Percentiles rank a stretch among this genome's conserved stretches.
Evolutionary conservation across 2,888 invertebrate genomes (phyloP).

Genomic region (Halictus quadricinctus): DNA sequence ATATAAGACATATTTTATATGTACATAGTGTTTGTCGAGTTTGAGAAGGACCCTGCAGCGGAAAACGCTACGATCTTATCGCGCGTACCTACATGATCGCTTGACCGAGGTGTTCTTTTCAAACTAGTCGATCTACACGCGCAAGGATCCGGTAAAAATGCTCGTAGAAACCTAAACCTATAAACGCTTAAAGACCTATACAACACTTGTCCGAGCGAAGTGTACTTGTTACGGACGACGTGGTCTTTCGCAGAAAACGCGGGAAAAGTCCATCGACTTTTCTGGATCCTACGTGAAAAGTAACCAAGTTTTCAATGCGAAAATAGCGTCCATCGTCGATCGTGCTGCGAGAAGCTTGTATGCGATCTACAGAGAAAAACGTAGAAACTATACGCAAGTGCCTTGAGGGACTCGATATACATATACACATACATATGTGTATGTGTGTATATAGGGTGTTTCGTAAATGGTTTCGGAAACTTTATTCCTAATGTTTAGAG

Average conservation of each 20-base stretch:
- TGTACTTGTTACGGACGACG: not conserved
- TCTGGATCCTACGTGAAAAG: conserved; percentile 11
- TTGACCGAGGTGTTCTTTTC: not conserved
- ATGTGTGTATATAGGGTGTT: not conserved
- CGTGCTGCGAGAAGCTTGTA: conserved; percentile 17
- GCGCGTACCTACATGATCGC: not conserved
- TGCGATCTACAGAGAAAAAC: conserved; percentile 26
- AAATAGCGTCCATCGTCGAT: not conserved
- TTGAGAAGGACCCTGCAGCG: conserved; percentile 3
- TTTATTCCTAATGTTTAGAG: too few relatives aligned
- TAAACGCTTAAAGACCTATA: not conserved
- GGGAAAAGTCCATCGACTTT: not conserved
- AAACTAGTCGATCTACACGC: not conserved
- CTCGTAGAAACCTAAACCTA: not conserved
- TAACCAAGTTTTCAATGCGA: conserved; percentile 19
- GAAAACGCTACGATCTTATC: not conserved
- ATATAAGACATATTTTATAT: conserved; percentile 32
- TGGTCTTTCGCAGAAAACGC: conserved; percentile 6
- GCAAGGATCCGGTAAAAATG: conserved; percentile 8
- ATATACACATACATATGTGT: not conserved
- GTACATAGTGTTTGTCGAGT: conserved; percentile 9
- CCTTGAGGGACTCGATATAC: conserved; percentile 43
- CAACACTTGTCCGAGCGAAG: not conserved
- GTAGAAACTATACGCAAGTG: conserved; percentile 47
- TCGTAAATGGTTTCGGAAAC: too few relatives aligned